Conservation (phyloP, 64 coral and sea anemone species). For the Pocillopora verrucosa region DNA sequence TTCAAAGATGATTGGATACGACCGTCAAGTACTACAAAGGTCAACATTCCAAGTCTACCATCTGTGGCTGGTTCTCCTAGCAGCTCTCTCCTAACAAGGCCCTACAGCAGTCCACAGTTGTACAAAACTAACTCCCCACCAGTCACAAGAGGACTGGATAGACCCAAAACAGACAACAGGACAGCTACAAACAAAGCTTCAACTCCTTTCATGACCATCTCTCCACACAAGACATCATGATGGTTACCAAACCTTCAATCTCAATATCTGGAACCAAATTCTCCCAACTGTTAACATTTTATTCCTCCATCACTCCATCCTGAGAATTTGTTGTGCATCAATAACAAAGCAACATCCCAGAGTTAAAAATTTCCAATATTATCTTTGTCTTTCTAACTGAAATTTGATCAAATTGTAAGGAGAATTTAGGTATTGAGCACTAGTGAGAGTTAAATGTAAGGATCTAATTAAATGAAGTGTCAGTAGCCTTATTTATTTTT, state of each 20-base stretch:
- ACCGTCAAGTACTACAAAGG: constrained; percentile 70
- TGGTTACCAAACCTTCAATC: background rate
- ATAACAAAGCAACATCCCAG: too few species aligned
- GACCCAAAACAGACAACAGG: background rate
- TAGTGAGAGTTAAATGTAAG: too few species aligned
- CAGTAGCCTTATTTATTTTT: too few species aligned
- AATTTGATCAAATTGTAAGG: too few species aligned
- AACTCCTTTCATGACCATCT: background rate
- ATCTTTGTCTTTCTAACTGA: too few species aligned
- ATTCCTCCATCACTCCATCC: too few species aligned
- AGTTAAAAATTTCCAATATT: too few species aligned
- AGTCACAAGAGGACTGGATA: background rate
- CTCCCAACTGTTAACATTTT: background rate
- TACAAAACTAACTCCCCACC: background rate
- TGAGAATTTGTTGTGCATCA: too few species aligned
- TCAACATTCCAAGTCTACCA: constrained; percentile 27
- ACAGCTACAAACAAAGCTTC: background rate
- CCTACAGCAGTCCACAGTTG: constrained; percentile 19
- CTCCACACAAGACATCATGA: background rate
- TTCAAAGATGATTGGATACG: constrained; percentile 99
- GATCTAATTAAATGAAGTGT: too few species aligned
- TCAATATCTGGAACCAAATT: background rate
- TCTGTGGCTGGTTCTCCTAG: background rate
- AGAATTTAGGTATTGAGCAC: too few species aligned
- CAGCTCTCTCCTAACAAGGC: constrained; percentile 1